A percentile compares a stretch with the other conserved stretches of the same genome.
These are phyloP conservation scores for Myiopsitta monachus DNA, from an alignment of 2,113 vertebrate species.

Conservation along the genomic window DNA sequence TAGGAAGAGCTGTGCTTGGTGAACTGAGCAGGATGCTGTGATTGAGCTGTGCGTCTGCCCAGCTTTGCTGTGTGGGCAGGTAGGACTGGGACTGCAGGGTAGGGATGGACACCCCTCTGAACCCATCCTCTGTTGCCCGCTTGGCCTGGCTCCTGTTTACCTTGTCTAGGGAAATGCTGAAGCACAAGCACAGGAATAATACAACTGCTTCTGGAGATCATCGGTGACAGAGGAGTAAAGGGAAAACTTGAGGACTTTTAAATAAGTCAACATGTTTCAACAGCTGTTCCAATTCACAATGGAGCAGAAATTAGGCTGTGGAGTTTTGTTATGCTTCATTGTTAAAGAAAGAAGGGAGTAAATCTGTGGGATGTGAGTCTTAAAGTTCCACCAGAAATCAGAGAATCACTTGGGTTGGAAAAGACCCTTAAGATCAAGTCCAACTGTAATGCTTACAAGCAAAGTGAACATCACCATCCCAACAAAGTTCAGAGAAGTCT, in stretches of 20 bases:
- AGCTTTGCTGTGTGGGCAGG: not conserved
- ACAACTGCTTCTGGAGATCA: not conserved
- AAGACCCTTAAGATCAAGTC: not conserved
- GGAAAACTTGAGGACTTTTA: not conserved
- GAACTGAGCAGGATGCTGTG: not conserved
- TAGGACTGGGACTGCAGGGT: not conserved
- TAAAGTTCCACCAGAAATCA: not conserved
- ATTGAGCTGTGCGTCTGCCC: not conserved
- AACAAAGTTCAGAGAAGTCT: not conserved
- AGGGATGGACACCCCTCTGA: not conserved
- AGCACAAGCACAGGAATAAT: not conserved
- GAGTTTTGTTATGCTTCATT: not conserved
- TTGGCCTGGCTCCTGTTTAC: not conserved
- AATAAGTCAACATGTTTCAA: not conserved
- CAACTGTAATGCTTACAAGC: not conserved
- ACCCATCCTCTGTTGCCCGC: not conserved
- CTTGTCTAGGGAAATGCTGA: not conserved
- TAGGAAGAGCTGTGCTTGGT: not conserved
- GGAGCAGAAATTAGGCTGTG: not conserved
- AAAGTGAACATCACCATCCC: fast-evolving
- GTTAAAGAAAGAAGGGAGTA: not conserved
- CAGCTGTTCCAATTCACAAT: not conserved
- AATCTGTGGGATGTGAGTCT: not conserved
- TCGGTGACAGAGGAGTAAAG: not conserved
- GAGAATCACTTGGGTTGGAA: not conserved